Conservation (phyloP, 2,888 invertebrate species). For the Volucella zonaria region DNA sequence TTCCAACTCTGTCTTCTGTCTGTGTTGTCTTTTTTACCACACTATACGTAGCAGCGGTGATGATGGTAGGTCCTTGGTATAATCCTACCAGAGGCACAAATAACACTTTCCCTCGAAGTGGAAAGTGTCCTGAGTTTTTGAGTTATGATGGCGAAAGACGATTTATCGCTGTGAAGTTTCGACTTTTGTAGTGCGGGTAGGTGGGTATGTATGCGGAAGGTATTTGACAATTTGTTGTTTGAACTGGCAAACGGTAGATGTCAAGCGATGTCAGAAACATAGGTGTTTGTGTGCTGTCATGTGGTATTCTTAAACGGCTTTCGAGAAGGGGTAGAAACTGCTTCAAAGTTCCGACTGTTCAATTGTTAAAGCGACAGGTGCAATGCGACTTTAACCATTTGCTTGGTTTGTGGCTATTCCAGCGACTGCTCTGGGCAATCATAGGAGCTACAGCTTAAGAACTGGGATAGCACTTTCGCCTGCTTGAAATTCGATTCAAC, state of each 20-base stretch:
- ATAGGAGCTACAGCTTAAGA: too few species aligned
- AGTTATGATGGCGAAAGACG: conserved; percentile 47
- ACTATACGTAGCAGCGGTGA: too few species aligned
- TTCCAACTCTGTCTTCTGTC: conserved; percentile 20
- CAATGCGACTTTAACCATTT: too few species aligned
- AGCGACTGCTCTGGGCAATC: too few species aligned
- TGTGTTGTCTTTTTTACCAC: background rate
- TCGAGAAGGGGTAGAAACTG: too few species aligned
- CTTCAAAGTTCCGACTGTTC: too few species aligned
- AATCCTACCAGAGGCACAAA: conserved; percentile 27
- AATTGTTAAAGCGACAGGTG: too few species aligned
- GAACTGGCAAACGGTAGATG: conserved; percentile 52
- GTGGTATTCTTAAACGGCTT: too few species aligned
- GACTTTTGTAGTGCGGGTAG: conserved; percentile 9
- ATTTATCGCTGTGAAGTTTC: conserved; percentile 65
- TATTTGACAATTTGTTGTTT: conserved; percentile 61
- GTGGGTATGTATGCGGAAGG: background rate
- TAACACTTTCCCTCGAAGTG: conserved; percentile 31
- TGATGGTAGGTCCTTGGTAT: background rate
- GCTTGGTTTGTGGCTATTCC: too few species aligned
- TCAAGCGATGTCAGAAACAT: conserved; percentile 65
- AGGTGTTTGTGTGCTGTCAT: conserved; percentile 22
- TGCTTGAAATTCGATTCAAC: too few species aligned
- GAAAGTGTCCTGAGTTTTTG: conserved; percentile 31
- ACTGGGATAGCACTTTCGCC: too few species aligned